phyloP scores from a whole-genome alignment of 2,888 invertebrate species.

The Abscondita cerata region DNA sequence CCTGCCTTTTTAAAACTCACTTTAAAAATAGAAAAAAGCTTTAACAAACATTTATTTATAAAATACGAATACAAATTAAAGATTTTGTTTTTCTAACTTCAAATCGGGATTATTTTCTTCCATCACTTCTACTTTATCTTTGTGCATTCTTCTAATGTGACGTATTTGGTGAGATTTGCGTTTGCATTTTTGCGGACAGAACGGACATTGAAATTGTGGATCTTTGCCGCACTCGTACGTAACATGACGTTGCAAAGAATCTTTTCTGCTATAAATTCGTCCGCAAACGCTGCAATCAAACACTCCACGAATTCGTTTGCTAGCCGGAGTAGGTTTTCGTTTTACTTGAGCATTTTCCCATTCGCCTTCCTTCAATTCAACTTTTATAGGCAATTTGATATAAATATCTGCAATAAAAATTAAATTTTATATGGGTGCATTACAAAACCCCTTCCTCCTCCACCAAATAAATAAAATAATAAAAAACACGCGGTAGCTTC shows the following conservation, averaged over 20 bases:
- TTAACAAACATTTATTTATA: too few species aligned
- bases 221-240: constrained; percentile 79
- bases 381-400: constrained; percentile 49
- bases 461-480: too few species aligned
- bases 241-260: constrained; percentile 77
- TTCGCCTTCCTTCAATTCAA: constrained; percentile 48
- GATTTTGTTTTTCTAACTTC: constrained; percentile 20
- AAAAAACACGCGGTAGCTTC: too few species aligned
- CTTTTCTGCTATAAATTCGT: constrained; percentile 79
- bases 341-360: constrained; percentile 36
- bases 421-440: not conserved
- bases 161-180: constrained; percentile 68
- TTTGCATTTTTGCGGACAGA: constrained; percentile 72
- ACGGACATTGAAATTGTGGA: constrained; percentile 73
- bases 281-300: constrained; percentile 73
- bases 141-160: constrained; percentile 63
- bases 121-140: constrained; percentile 60
- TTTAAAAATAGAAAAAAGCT: too few species aligned
- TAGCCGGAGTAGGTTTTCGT: constrained; percentile 53
- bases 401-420: constrained; percentile 23
- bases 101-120: constrained; percentile 59
- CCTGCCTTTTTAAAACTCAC: too few species aligned
- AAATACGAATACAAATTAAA: too few species aligned
- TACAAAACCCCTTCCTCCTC: too few species aligned
- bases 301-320: constrained; percentile 59